Conservation (phyloP, 2,113 vertebrate genomes). For the Condylura cristata region DNA sequence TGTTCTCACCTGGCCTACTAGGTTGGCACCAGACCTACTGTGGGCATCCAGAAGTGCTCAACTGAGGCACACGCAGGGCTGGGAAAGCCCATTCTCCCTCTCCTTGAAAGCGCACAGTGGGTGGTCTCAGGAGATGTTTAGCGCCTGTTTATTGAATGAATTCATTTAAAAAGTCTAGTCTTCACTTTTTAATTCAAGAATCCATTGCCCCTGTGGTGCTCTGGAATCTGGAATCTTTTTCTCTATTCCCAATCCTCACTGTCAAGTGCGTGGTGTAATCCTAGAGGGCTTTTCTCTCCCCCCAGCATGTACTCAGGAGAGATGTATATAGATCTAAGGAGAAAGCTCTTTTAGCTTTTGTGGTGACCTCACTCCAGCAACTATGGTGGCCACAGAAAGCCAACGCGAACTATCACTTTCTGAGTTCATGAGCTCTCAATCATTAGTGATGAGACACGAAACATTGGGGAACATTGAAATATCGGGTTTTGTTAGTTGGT, state of each 20-base stretch:
- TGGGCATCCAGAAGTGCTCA: too few relatives aligned
- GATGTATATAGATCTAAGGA: background rate
- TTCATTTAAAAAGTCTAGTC: background rate
- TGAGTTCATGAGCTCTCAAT: background rate
- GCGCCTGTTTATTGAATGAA: background rate
- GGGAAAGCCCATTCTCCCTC: accelerated
- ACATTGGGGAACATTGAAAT: constrained; percentile 11
- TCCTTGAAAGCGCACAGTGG: background rate
- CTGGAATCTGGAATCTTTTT: background rate
- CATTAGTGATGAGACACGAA: background rate
- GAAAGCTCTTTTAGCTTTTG: background rate
- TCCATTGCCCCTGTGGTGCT: background rate
- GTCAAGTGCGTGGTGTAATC: background rate
- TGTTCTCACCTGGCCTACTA: background rate
- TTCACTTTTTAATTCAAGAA: constrained; percentile 38
- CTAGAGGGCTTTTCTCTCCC: background rate
- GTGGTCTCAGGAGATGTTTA: background rate
- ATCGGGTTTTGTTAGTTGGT: background rate
- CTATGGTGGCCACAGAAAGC: background rate
- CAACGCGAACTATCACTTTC: background rate
- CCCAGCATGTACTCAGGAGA: background rate
- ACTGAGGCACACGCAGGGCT: too few relatives aligned
- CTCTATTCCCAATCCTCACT: background rate
- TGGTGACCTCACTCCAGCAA: background rate
- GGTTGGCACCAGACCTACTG: background rate